Percentiles rank a stretch among this genome's conserved stretches.
These are phyloP conservation scores for Ceraclea dissimilis DNA, from an alignment of 2,888 invertebrate species.

Conservation along the genomic window DNA sequence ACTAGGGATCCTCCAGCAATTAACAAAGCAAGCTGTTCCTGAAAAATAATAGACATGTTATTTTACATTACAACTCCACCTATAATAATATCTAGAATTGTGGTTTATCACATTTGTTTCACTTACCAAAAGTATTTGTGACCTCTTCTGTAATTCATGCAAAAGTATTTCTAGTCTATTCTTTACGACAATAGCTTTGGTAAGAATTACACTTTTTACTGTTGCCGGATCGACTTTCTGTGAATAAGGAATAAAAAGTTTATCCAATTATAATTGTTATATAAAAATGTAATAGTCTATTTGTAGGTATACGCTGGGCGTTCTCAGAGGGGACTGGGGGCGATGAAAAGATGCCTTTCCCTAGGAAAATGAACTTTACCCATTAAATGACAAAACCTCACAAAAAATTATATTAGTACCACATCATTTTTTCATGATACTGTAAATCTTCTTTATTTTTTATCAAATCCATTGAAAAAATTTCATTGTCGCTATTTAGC, in stretches of 20 bases:
- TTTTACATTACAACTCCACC: neutral
- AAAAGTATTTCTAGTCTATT: slow-evolving; percentile 40
- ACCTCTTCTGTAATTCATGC: slow-evolving; percentile 44
- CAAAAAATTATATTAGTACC: too few species aligned
- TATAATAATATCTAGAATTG: too few species aligned
- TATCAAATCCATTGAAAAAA: too few species aligned
- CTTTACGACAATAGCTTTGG: slow-evolving; percentile 46
- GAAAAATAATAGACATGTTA: slow-evolving; percentile 18
- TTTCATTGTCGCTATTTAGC: too few species aligned
- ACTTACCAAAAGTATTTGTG: slow-evolving; percentile 48
- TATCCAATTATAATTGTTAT: neutral
- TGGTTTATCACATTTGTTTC: too few species aligned
- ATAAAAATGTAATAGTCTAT: neutral
- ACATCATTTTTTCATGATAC: too few species aligned
- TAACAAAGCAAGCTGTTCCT: slow-evolving; percentile 60
- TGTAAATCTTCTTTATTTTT: too few species aligned
- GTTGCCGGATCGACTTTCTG: slow-evolving; percentile 56
- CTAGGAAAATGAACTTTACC: too few species aligned
- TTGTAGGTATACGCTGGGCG: too few species aligned
- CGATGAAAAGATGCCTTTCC: too few species aligned
- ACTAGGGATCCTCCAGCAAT: slow-evolving; percentile 59
- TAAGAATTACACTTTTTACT: slow-evolving; percentile 43
- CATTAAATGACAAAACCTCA: too few species aligned
- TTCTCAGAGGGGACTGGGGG: too few species aligned
- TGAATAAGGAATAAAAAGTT: slow-evolving; percentile 23